Evolutionary conservation across 2,797 vertebrate species (phyloP), one percentile per base, ranked within the genome.

Genomic region (Carapus acus): DNA sequence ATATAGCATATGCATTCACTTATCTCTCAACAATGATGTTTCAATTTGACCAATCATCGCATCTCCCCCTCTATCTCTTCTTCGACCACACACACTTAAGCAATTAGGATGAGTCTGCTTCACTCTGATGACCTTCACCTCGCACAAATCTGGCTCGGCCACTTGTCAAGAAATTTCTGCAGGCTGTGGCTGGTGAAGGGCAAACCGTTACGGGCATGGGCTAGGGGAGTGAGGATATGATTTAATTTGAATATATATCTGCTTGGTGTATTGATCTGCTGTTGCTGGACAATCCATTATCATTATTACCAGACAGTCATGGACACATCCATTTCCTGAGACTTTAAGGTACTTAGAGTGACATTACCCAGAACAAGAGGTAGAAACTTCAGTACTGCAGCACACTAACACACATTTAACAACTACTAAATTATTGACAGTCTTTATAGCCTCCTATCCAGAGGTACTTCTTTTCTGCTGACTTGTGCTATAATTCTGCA

Each of bases 81-180:
- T n/a, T n/a, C n/a, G n/a, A n/a, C n/a, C n/a, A n/a, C n/a, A n/a
- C n/a, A n/a, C n/a, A n/a, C n/a, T n/a, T n/a, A n/a, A 4, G 23
- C 48, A 67, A 53, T 62, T 67, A 62, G 34, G 34, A 14, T 14
- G 40, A 44, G 34, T 27, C 34, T 42, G 23, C 44, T 44, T 11
- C 24, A 24, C 43, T 49, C 11, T 15, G 18, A 41, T 39, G 39
- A 20, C 58, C 36, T 29, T 11, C 19, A 13, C 18, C 34, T 18
- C 18, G 27, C 17, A 27, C 40, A 47, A 5, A 17, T 9, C 18
- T n/a, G n/a, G n/a, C n/a, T n/a, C n/a, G 38, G 24, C 31, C 52
- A 34, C 19, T 37, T 56, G 33, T 40, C 37, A 61, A 27, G 50
- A 23, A 51, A 39, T n/a, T 24, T 57, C 21, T 31, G 27, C 24